phyloP scores from a whole-genome alignment of 2,797 vertebrate genomes.

The Rachycentron canadum region DNA sequence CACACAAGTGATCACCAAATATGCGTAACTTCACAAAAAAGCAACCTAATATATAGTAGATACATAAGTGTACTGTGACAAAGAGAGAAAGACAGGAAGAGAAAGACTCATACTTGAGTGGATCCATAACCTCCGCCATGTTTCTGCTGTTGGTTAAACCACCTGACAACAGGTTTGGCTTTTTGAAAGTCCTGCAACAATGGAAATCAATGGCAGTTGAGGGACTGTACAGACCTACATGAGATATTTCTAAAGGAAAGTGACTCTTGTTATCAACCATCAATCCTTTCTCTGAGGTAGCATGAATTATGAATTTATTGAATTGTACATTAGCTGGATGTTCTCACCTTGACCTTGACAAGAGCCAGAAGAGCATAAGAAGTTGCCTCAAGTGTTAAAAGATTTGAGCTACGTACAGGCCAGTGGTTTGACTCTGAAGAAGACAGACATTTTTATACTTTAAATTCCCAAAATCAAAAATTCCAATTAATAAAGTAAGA shows the following conservation, averaged over 20 bases:
- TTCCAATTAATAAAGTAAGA: too few relatives aligned
- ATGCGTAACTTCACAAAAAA: background rate
- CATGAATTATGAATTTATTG: background rate
- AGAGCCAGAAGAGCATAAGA: conserved; percentile 89
- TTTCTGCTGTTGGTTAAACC: background rate
- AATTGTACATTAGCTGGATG: background rate
- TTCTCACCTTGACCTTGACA: conserved; percentile 64
- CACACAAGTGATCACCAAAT: background rate
- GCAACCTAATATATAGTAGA: background rate
- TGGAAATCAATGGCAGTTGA: background rate
- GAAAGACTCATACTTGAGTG: background rate
- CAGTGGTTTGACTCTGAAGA: conserved; percentile 75
- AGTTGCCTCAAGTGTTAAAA: conserved; percentile 88
- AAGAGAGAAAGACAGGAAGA: background rate
- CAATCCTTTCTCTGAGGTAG: background rate
- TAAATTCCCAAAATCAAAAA: too few relatives aligned
- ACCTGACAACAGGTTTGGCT: background rate
- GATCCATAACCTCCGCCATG: background rate
- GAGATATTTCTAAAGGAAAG: background rate
- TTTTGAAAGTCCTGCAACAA: background rate
- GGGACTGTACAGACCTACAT: background rate
- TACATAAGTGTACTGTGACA: background rate
- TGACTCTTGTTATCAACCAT: background rate
- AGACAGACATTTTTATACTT: conserved; percentile 2
- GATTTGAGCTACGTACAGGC: conserved; percentile 69